phyloP scores from a whole-genome alignment of 2,113 vertebrate genomes.

The Takifugu flavidus region DNA sequence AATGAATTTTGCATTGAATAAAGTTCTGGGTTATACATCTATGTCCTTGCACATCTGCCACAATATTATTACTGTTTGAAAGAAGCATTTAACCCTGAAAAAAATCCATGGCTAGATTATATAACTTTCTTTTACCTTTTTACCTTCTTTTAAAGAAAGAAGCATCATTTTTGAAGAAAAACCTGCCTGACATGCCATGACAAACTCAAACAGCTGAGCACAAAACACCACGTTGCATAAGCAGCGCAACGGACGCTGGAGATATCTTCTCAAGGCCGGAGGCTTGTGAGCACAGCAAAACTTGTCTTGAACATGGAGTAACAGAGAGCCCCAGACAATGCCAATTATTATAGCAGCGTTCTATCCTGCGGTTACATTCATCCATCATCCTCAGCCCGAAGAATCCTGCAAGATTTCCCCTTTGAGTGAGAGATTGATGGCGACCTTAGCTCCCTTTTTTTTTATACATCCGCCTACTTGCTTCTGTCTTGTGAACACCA shows the following conservation, averaged over 20 bases:
- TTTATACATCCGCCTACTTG: constrained; percentile 39
- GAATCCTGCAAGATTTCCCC: constrained; percentile 36
- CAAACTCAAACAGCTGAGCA: no score
- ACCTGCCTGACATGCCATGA: no score
- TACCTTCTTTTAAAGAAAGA: neutral
- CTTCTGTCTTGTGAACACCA: constrained; percentile 21
- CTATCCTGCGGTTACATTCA: constrained; percentile 26
- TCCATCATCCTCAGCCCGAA: constrained; percentile 53
- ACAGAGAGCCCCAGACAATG: constrained; percentile 25
- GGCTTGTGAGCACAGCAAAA: constrained; percentile 23
- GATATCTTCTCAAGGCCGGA: constrained; percentile 2
- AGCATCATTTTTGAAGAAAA: neutral
- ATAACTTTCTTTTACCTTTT: neutral
- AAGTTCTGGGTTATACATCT: neutral
- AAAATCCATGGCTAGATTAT: neutral
- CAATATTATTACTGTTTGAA: neutral
- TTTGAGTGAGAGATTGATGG: constrained; percentile 58
- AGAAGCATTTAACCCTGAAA: constrained; percentile 1
- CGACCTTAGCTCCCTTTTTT: constrained; percentile 58
- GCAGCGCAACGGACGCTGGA: neutral
- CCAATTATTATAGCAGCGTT: constrained; percentile 50
- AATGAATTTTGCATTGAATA: constrained; percentile 2
- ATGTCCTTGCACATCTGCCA: neutral
- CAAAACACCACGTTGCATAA: neutral
- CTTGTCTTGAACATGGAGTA: constrained; percentile 21